Evolutionary conservation across 2,888 invertebrate genomes (phyloP).

Genomic region (Zaprionus lineosus): DNA sequence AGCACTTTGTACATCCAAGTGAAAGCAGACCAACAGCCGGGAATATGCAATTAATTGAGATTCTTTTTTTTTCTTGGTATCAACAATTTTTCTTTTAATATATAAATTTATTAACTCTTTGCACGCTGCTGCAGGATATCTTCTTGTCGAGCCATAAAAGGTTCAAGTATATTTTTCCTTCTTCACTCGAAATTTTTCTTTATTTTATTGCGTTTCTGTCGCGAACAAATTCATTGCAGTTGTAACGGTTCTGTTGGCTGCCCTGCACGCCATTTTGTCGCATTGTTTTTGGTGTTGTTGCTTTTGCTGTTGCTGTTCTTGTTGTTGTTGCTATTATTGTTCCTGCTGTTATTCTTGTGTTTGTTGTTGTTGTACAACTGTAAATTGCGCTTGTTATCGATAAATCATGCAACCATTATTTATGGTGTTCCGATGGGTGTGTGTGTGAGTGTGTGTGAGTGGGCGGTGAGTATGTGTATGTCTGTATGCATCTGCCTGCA

Average conservation of each 20-base stretch:
- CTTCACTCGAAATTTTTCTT: conserved; percentile 33
- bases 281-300: conserved; percentile 65
- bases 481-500: conserved; percentile 63
- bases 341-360: no score
- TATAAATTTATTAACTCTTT: no score
- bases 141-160: neutral
- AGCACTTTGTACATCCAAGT: no score
- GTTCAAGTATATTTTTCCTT: neutral
- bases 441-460: conserved; percentile 25
- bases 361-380: conserved; percentile 72
- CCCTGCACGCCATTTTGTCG: conserved; percentile 56
- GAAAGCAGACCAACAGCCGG: no score
- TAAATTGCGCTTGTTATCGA: conserved; percentile 82
- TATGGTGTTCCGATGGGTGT: conserved; percentile 74
- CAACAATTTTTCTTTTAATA: no score
- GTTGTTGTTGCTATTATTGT: conserved; percentile 56
- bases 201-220: conserved; percentile 72
- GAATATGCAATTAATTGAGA: no score
- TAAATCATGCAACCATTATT: conserved; percentile 82
- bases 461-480: conserved; percentile 25
- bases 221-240: conserved; percentile 75
- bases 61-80: no score
- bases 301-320: conserved; percentile 46
- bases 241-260: conserved; percentile 55
- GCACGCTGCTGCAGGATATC: conserved; percentile 32